A percentile compares a stretch with the other conserved stretches of the same genome.
These are phyloP conservation scores for Poecilobothrus nobilitatus DNA, from an alignment of 2,888 invertebrate genomes.

Conservation along the genomic window DNA sequence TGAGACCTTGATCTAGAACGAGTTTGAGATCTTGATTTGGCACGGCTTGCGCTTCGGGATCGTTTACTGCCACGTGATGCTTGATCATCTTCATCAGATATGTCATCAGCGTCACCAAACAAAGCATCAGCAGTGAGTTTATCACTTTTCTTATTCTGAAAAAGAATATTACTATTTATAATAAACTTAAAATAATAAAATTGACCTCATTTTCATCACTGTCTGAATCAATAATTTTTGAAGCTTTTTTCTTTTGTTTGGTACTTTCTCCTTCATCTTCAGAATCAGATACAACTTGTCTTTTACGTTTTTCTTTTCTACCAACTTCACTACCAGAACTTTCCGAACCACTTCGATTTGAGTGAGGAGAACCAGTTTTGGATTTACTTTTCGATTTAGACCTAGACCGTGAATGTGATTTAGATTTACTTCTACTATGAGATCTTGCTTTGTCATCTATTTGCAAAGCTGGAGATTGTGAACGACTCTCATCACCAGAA, in stretches of 20 bases:
- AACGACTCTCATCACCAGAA: slow-evolving; percentile 45
- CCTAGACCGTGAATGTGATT: slow-evolving; percentile 25
- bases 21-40: slow-evolving; percentile 27
- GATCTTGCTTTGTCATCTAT: slow-evolving; percentile 45
- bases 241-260: slow-evolving; percentile 38
- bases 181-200: neutral
- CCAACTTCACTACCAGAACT: slow-evolving; percentile 38
- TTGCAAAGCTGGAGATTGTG: slow-evolving; percentile 48
- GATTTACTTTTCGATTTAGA: slow-evolving; percentile 22
- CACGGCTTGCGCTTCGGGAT: slow-evolving; percentile 34
- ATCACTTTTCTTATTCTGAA: slow-evolving; percentile 27
- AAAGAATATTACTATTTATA: neutral
- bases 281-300: slow-evolving; percentile 47
- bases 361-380: slow-evolving; percentile 21
- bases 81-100: slow-evolving; percentile 55
- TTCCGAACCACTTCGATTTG: slow-evolving; percentile 34
- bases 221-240: slow-evolving; percentile 56
- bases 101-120: slow-evolving; percentile 90
- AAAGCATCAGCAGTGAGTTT: slow-evolving; percentile 64
- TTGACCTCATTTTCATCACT: slow-evolving; percentile 51
- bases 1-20: slow-evolving; percentile 22
- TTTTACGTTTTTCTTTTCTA: slow-evolving; percentile 38
- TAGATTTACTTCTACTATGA: slow-evolving; percentile 27
- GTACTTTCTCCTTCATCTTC: slow-evolving; percentile 31
- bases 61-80: slow-evolving; percentile 33